Evolutionary conservation across 1,140 invertebrate species (phyloP).

Genomic region (Orchestia grillus): DNA sequence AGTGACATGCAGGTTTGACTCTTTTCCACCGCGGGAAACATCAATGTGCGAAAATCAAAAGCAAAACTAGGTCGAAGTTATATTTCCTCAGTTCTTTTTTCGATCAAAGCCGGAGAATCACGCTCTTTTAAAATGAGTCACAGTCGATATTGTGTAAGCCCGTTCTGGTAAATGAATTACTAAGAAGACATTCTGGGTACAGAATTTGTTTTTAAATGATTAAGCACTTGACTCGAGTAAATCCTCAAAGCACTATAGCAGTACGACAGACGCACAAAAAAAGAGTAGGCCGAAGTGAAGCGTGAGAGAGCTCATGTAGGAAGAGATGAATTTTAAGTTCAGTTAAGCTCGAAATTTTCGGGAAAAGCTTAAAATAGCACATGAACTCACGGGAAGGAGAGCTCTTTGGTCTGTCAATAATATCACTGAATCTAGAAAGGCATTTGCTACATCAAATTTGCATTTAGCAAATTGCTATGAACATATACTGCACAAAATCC

Average conservation of each 20-base stretch:
- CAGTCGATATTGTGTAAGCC: background rate
- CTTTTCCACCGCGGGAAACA: background rate
- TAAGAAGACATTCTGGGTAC: background rate
- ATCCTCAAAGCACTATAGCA: background rate
- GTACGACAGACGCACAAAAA: background rate
- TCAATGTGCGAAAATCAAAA: constrained; percentile 43
- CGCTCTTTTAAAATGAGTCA: background rate
- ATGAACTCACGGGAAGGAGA: background rate
- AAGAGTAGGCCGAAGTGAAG: background rate
- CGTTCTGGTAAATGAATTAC: background rate
- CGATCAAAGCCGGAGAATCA: background rate
- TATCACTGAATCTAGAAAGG: background rate
- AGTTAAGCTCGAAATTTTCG: background rate
- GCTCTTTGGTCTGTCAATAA: background rate
- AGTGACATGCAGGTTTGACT: constrained; percentile 9
- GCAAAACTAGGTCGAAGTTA: background rate
- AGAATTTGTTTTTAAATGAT: background rate
- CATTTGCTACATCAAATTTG: background rate
- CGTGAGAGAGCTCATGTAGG: background rate
- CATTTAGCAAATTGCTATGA: background rate
- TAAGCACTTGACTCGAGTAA: background rate
- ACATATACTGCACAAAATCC: background rate
- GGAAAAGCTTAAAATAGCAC: background rate
- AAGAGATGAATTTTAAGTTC: background rate
- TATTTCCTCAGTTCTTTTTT: background rate